Conservation (phyloP, 2,888 invertebrate genomes). For the Conops quadrifasciatus region DNA sequence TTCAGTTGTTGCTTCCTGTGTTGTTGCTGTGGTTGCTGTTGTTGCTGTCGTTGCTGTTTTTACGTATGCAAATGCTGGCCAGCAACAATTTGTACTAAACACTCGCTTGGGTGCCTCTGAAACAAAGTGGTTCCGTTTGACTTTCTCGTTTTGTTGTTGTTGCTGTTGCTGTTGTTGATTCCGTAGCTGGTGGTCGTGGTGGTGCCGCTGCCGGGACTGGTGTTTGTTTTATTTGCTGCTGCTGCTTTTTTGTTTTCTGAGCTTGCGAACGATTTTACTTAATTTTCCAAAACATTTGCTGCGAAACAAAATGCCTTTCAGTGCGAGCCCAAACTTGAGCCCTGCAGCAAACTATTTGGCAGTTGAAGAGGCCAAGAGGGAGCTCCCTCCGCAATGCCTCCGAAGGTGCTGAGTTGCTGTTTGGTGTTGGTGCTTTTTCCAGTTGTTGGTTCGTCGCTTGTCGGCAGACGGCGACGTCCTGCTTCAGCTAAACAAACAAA, state of each 20-base stretch:
- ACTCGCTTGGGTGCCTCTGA: slow-evolving; percentile 34
- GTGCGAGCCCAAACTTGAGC: slow-evolving; percentile 6
- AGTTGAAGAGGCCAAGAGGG: neutral
- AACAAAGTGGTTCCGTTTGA: slow-evolving; percentile 34
- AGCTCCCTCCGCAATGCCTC: neutral
- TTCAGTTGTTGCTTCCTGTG: neutral
- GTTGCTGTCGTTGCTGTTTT: slow-evolving; percentile 10
- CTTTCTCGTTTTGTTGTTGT: neutral
- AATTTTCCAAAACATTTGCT: slow-evolving; percentile 35
- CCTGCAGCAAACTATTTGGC: neutral
- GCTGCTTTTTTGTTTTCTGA: neutral
- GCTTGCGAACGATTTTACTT: slow-evolving; percentile 29
- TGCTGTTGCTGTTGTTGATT: slow-evolving; percentile 1
- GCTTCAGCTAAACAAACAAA: slow-evolving; percentile 21
- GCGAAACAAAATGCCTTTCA: slow-evolving; percentile 29
- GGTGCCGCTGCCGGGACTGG: neutral
- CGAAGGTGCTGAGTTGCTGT: neutral
- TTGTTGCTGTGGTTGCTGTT: slow-evolving; percentile 19
- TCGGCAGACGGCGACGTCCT: neutral
- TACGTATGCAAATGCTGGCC: slow-evolving; percentile 27
- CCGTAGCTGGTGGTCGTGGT: neutral
- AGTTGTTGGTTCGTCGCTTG: neutral
- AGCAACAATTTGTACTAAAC: slow-evolving; percentile 31
- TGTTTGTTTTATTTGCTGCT: neutral
- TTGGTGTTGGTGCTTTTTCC: neutral